phyloP scores from a whole-genome alignment of 1,140 invertebrate species.

The Zophobas atratus region DNA sequence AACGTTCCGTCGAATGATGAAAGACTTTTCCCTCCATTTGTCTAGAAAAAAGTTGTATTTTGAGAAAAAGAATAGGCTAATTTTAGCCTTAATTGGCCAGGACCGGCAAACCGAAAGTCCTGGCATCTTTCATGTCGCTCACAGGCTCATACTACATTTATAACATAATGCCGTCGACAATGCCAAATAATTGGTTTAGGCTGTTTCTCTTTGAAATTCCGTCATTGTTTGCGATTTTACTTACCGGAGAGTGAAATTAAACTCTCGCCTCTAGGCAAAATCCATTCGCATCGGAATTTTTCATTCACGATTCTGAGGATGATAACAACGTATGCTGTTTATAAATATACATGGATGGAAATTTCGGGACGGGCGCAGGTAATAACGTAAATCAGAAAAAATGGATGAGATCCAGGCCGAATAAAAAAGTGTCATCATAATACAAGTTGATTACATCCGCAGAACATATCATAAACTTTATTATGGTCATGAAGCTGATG shows the following conservation, averaged over 20 bases:
- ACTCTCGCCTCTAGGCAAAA: conserved; percentile 43
- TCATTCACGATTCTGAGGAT: conserved; percentile 29
- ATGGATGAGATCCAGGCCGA: conserved; percentile 43
- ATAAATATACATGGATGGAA: conserved; percentile 35
- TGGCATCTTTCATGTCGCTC: conserved; percentile 35
- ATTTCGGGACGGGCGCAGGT: conserved; percentile 25
- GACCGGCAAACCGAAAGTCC: conserved; percentile 19
- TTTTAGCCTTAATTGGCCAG: conserved; percentile 16
- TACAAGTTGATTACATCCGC: conserved; percentile 49
- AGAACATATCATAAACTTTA: conserved; percentile 52
- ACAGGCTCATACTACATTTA: conserved; percentile 36
- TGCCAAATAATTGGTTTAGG: conserved; percentile 40
- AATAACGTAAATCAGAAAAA: conserved; percentile 49
- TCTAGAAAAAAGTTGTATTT: conserved; percentile 29
- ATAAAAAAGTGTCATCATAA: conserved; percentile 50
- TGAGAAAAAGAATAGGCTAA: conserved; percentile 27
- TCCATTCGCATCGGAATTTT: conserved; percentile 34
- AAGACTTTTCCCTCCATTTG: conserved; percentile 26
- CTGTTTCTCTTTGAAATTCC: conserved; percentile 50
- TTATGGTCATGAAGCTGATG: conserved; percentile 46
- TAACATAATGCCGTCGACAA: conserved; percentile 39
- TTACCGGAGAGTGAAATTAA: conserved; percentile 52
- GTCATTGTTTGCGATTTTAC: conserved; percentile 50
- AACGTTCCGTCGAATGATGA: conserved; percentile 1
- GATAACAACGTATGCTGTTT: conserved; percentile 37